Base-by-base conservation (phyloP, 2,797 vertebrate genomes). In the Enteromius treurensis region DNA sequence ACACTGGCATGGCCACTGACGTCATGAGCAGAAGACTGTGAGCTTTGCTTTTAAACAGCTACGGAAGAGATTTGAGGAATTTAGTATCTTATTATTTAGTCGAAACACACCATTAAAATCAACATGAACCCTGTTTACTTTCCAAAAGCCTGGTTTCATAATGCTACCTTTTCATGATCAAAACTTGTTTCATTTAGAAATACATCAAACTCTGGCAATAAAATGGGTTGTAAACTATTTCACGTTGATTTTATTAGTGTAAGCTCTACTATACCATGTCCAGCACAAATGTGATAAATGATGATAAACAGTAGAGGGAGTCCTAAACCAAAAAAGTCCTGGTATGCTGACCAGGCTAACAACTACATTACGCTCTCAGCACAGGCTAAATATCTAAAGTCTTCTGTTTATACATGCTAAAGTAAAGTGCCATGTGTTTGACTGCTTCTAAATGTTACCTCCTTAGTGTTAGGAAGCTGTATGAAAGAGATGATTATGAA, bases 1-100 rank as follows among this genome's bases (percentile, higher is more conserved):
- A 97, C 80, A 97, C 96, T 0, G 96, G 96, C 96, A 97, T 97
- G 79, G 96, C 96, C 89, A 97, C 96, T 0, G 95, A 96, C 17
- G 96, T 97, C 94, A 96, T 96, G 29, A 97, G 94, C 84, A 93
- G 84, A 76, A 95, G 89, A 88, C 93, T 96, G 90, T 96, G 95
- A 29, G 96, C 93, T 87, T 95, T 94, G 0, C 94, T 94, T 58
- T 94, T 92, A 86, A 95, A 94, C 49, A 96, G 94, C 96, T 96
- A 90, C 19, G 14, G 69, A 42, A 78, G 40, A 88, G 23, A 85
- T 69, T 37, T 4, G 53, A 55, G 23, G 34, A 34, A 53, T 45
- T 26, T 49, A 32, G 17, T 8, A 47, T 68, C 9, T 26, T 53
- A 55, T 0, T n/a, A 23, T 4, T 19, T 62, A 13, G 11, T 78